phyloP scores from a whole-genome alignment of 2,888 invertebrate genomes.

The Ashinkailepas kermadecensis region DNA sequence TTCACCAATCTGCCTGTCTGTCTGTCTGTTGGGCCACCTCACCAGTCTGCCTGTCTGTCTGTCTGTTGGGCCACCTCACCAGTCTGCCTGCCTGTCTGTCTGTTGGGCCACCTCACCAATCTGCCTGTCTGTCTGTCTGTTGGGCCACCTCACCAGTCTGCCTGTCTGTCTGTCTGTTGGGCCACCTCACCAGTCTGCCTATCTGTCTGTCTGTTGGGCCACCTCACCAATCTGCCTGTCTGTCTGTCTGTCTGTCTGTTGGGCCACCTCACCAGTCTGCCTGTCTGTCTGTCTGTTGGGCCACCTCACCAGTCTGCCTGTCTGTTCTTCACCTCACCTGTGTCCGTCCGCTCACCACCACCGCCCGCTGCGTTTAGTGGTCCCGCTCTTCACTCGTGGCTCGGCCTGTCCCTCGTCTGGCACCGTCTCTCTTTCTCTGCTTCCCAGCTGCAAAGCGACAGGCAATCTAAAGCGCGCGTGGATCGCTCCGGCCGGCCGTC shows the following conservation, averaged over 20 bases:
- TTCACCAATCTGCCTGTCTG: too few relatives aligned
- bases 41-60: too few relatives aligned
- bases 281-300: background rate
- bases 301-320: background rate
- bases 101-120: too few relatives aligned
- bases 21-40: too few relatives aligned
- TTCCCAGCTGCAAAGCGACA: constrained; percentile 17
- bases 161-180: too few relatives aligned
- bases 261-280: background rate
- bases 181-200: background rate
- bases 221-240: background rate
- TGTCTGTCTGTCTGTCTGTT: background rate
- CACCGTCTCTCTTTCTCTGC: constrained; percentile 5
- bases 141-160: too few relatives aligned
- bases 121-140: too few relatives aligned
- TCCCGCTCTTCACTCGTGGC: background rate
- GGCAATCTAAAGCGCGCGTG: background rate
- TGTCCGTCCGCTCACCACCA: constrained; percentile 8
- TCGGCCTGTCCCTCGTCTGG: background rate
- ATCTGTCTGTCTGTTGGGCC: too few relatives aligned
- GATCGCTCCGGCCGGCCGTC: constrained; percentile 16
- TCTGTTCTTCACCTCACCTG: background rate
- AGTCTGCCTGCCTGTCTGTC: background rate
- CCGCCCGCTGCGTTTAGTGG: background rate
- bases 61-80: too few relatives aligned